Percentiles rank a stretch among this genome's conserved stretches.
Conservation (phyloP, 2,113 vertebrate genomes). For the Cichladusa arquata region DNA sequence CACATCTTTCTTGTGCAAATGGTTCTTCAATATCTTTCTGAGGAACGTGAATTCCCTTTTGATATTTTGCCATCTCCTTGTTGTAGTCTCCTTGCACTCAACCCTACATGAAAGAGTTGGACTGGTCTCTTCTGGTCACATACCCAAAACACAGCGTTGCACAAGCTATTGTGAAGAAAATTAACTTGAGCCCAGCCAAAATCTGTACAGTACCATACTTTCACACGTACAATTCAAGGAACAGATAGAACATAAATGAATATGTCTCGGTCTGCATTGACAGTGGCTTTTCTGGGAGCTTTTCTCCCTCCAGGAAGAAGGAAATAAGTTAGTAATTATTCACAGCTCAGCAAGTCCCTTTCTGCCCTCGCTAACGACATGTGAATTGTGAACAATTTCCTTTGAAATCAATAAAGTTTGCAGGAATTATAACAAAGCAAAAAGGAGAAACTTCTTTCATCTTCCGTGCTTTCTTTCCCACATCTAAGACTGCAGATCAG, state of each 20-base stretch:
- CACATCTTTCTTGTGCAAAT: background rate
- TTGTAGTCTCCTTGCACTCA: background rate
- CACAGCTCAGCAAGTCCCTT: background rate
- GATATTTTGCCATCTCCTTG: background rate
- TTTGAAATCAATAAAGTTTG: background rate
- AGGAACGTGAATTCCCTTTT: background rate
- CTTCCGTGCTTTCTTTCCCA: background rate
- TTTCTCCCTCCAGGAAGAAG: background rate
- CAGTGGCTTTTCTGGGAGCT: background rate
- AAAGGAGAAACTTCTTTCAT: background rate
- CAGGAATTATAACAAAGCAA: background rate
- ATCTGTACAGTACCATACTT: background rate
- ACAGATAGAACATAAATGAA: background rate
- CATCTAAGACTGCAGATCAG: background rate
- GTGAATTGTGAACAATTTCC: background rate
- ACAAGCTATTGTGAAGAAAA: background rate
- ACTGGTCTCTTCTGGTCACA: background rate
- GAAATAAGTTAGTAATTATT: background rate
- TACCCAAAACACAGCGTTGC: background rate
- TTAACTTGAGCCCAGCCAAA: background rate
- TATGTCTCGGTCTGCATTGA: background rate
- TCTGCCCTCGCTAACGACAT: background rate
- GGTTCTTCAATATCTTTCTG: rapidly evolving
- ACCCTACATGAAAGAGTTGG: rapidly evolving
- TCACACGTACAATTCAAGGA: background rate